A percentile compares a stretch with the other conserved stretches of the same genome.
These are phyloP conservation scores for Anoplius nigerrimus DNA, from an alignment of 2,888 invertebrate genomes.

Conservation along the genomic window DNA sequence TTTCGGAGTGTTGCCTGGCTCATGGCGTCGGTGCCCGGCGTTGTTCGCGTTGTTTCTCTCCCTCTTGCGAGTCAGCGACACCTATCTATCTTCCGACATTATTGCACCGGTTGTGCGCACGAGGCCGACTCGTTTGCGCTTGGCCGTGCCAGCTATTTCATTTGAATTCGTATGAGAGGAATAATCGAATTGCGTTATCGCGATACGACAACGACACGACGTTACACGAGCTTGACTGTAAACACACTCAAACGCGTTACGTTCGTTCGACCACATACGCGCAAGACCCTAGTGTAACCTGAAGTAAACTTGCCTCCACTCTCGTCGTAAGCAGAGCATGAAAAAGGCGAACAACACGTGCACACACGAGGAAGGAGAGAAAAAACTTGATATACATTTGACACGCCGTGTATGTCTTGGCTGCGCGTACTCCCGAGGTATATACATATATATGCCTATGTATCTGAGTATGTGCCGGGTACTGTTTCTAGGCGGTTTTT, in stretches of 20 bases:
- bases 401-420: slow-evolving; percentile 15
- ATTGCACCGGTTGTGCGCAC: too few species aligned
- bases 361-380: slow-evolving; percentile 14
- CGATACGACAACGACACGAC: slow-evolving; percentile 10
- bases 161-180: background rate
- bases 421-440: too few species aligned
- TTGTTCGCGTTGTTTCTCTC: too few species aligned
- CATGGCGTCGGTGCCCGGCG: too few species aligned
- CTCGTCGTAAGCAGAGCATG: slow-evolving; percentile 64
- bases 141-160: background rate
- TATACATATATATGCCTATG: slow-evolving; percentile 13
- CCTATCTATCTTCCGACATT: too few species aligned
- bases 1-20: too few species aligned
- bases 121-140: too few species aligned
- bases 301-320: slow-evolving; percentile 53
- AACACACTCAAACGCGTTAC: slow-evolving; percentile 14
- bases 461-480: background rate
- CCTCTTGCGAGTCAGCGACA: too few species aligned
- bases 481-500: slow-evolving; percentile 21
- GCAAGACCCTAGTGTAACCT: slow-evolving; percentile 35
- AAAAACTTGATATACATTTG: slow-evolving; percentile 22
- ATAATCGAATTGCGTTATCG: slow-evolving; percentile 3
- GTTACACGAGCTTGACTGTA: slow-evolving; percentile 21
- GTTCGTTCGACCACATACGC: slow-evolving; percentile 32
- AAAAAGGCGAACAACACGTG: slow-evolving; percentile 59